phyloP scores from a whole-genome alignment of 2,113 vertebrate species.

The Holacanthus passer region DNA sequence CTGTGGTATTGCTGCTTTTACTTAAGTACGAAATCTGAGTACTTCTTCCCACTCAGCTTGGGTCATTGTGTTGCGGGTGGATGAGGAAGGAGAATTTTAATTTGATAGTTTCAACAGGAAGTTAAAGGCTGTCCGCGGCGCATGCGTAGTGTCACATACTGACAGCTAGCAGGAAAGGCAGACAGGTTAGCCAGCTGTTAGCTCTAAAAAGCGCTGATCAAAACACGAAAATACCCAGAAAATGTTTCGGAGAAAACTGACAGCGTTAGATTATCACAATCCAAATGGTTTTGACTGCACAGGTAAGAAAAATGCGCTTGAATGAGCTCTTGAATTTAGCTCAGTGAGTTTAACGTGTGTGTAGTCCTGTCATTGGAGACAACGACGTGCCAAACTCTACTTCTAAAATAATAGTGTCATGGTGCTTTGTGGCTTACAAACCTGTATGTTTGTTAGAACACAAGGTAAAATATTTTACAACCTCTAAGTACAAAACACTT shows the following conservation, averaged over 20 bases:
- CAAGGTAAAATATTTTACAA: background rate
- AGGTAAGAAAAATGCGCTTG: constrained; percentile 80
- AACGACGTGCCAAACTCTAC: background rate
- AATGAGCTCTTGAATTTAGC: accelerated
- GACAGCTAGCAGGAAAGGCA: background rate
- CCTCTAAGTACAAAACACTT: background rate
- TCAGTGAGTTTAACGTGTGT: constrained; percentile 6
- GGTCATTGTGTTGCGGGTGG: too few species aligned
- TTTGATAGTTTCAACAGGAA: constrained; percentile 32
- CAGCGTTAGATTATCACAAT: constrained; percentile 94
- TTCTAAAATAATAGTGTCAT: background rate
- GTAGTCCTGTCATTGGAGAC: background rate
- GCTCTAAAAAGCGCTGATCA: background rate
- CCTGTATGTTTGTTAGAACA: accelerated
- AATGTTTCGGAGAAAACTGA: constrained; percentile 96
- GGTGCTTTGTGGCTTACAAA: accelerated
- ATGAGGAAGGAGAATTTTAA: constrained; percentile 12
- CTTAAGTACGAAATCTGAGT: too few species aligned
- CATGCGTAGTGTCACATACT: constrained; percentile 38
- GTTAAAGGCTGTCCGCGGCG: background rate
- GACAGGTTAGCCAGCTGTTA: background rate
- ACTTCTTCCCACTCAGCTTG: too few species aligned
- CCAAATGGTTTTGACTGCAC: constrained; percentile 89
- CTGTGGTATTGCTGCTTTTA: too few species aligned
- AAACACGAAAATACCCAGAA: background rate